Percentiles rank a stretch among this genome's conserved stretches.
Conservation (phyloP, 2,113 vertebrate genomes). For the Crotalus tigris region DNA sequence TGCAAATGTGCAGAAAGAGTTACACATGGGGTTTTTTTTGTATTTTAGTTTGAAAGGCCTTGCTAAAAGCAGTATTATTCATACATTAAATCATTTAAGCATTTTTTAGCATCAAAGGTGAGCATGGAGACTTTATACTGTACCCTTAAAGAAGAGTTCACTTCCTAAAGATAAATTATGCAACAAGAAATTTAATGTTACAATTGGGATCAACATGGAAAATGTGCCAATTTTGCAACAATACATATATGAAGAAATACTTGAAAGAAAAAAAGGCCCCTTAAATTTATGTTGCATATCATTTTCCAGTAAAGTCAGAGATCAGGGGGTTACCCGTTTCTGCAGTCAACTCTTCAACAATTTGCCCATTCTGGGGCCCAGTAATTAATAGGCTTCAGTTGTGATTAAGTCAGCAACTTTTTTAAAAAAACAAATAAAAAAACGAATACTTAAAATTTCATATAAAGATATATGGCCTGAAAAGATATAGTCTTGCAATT, state of each 20-base stretch:
- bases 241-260: constrained; percentile 39
- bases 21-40: background rate
- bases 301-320: constrained; percentile 76
- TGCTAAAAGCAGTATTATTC: background rate
- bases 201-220: constrained; percentile 40
- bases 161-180: background rate
- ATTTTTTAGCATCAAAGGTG: background rate
- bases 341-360: constrained; percentile 67
- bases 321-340: constrained; percentile 72
- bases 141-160: background rate
- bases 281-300: constrained; percentile 74
- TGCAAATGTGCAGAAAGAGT: background rate
- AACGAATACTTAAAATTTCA: constrained; percentile 66
- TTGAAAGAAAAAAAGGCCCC: constrained; percentile 69
- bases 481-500: background rate
- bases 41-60: constrained; percentile 11
- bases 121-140: background rate
- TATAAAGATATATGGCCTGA: constrained; percentile 45
- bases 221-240: constrained; percentile 50
- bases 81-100: background rate
- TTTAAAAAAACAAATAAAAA: constrained; percentile 63
- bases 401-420: constrained; percentile 75
- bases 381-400: constrained; percentile 68
- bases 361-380: constrained; percentile 67
- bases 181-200: constrained; percentile 12